Evolutionary conservation across 2,797 vertebrate genomes (phyloP), one percentile per base, ranked within the genome.

Genomic region (Acanthurus leucopareius): DNA sequence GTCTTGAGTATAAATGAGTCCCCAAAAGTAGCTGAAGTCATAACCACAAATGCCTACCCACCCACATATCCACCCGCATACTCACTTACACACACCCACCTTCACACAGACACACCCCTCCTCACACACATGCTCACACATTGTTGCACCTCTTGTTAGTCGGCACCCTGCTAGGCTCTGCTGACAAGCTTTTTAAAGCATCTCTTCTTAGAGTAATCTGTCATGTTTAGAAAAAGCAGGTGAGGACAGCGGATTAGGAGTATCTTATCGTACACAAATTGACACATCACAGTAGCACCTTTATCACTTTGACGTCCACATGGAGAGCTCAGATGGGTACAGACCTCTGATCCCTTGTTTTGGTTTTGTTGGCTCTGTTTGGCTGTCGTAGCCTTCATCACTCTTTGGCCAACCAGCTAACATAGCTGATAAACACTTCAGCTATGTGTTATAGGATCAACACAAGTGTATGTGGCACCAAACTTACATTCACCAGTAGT

Each of bases 191-290:
- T 60, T 49, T 25, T 47, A 59, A 90, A 76, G 11, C 65, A 20
- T 67, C 48, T 19, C 32, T 65, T 75, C 53, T 67, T 28, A 65
- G 56, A 45, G n/a, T 48, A 19, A 44, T 85, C 67, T 2, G 17
- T 89, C 73, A 82, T 64, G 58, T 45, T 56, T 73, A 20, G 35
- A 74, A 19, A 77, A 51, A 73, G 68, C 73, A 74, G 64, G 56
- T 63, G 58, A 73, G 66, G 67, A 75, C 68, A 25, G 17, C 0
- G n/a, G 77, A 77, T 83, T 76, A 61, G 52, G 69, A 71, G 22
- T 11, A 22, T 63, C 35, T 73, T 13, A 42, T 42, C 11, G 40
- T 42, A 72, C 47, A 40, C 59, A 66, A 59, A 58, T 40, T 76
- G 81, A 77, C 74, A 56, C 44, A 42, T 58, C 60, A 66, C 25